Evolutionary conservation across 2,888 invertebrate species (phyloP).

Genomic region (Odontocerum albicorne): DNA sequence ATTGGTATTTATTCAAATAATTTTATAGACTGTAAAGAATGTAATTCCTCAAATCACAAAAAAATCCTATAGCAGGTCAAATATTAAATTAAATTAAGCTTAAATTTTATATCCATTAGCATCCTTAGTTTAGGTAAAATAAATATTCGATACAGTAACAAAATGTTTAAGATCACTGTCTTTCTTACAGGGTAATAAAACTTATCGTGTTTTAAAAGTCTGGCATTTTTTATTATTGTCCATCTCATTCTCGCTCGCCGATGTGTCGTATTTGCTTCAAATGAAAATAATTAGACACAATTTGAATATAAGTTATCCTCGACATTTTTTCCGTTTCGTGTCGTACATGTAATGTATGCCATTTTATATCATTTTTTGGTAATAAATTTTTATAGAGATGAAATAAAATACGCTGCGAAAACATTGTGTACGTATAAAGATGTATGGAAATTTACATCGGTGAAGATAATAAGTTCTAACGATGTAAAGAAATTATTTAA

Average conservation of each 20-base stretch:
- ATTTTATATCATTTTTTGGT: constrained; percentile 30
- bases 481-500: background rate
- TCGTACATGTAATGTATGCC: constrained; percentile 29
- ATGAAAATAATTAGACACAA: constrained; percentile 31
- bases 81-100: too few species aligned
- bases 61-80: too few species aligned
- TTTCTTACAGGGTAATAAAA: constrained; percentile 31
- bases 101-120: too few species aligned
- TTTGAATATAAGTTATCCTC: constrained; percentile 29
- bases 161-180: constrained; percentile 13
- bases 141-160: too few species aligned
- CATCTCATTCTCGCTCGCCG: constrained; percentile 20
- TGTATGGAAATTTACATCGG: background rate
- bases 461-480: background rate
- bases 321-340: constrained; percentile 23
- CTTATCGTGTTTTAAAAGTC: constrained; percentile 28
- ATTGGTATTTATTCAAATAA: too few species aligned
- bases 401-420: constrained; percentile 25
- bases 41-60: too few species aligned
- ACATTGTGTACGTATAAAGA: constrained; percentile 14
- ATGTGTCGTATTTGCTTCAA: constrained; percentile 18
- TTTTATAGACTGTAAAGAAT: too few species aligned
- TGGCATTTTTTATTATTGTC: constrained; percentile 19
- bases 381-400: constrained; percentile 31
- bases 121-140: too few species aligned